Evolutionary conservation across 2,797 vertebrate species (phyloP), one percentile per base, ranked within the genome.

Genomic region (Esox lucius): DNA sequence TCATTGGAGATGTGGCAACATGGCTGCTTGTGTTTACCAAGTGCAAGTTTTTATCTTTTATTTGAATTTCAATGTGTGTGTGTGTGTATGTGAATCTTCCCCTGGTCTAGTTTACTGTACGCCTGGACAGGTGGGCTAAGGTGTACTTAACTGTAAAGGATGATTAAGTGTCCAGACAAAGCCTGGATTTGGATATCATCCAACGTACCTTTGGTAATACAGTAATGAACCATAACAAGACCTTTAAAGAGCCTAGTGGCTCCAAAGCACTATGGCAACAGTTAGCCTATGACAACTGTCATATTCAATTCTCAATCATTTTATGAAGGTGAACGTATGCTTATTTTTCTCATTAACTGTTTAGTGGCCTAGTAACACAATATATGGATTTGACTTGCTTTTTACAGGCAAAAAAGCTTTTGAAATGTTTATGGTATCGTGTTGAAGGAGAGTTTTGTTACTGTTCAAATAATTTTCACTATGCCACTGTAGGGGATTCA

Each of bases 31-130:
- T 75, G 28, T 80, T 87, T 87, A 85, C 19, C n/a, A 19, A 1
- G 5, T 78, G 86, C 86, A 87, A 88, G 69, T 72, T 71, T 86
- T 87, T 76, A 31, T 83, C 82, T 85, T 86, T 83, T 84, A 74
- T 49, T 61, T 19, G 61, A n/a, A 8, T 49, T 28, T 67, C 68
- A n/a, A 49, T 59, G 17, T 0, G 70, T 56, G 12, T 46, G 33
- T 42, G 31, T 62, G 48, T 67, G 53, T 70, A 35, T 72, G 59
- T 48, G 56, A 24, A 39, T 3, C 35, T 7, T 39, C 51, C 51
- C 19, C 51, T 53, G 51, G 19, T 53, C 5, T n/a, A 53, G 51
- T 53, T 53, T 17, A 53, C 51, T 19, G 1, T 17, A n/a, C 53
- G 48, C 48, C 15, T 49, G 15, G 48, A 15, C 13, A 17, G 16